A percentile compares a stretch with the other conserved stretches of the same genome.
Conservation (phyloP, 2,113 vertebrate species). For the Rhinogobius similis region DNA sequence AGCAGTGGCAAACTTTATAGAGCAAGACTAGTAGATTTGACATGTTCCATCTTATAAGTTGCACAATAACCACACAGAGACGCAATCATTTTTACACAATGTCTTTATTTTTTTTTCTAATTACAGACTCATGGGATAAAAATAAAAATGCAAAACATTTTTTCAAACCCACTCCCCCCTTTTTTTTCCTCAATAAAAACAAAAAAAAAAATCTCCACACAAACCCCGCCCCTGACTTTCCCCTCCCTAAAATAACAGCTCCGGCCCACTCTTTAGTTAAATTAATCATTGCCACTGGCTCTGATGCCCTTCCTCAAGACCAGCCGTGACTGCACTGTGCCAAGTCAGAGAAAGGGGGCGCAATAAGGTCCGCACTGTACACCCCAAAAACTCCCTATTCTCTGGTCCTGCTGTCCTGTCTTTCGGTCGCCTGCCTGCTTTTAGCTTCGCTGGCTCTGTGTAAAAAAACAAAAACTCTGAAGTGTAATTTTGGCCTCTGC, state of each 20-base stretch:
- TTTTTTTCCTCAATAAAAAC: slow-evolving; percentile 46
- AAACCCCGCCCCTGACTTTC: slow-evolving; percentile 53
- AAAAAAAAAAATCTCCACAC: slow-evolving; percentile 58
- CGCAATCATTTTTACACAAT: slow-evolving; percentile 79
- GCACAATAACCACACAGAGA: neutral
- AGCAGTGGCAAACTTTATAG: neutral
- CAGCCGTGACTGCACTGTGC: slow-evolving; percentile 72
- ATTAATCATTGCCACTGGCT: slow-evolving; percentile 62
- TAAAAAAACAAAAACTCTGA: slow-evolving; percentile 57
- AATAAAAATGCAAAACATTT: slow-evolving; percentile 78
- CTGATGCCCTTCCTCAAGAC: slow-evolving; percentile 58
- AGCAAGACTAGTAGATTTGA: neutral
- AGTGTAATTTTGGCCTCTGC: slow-evolving; percentile 63
- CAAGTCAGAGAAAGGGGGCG: slow-evolving; percentile 62
- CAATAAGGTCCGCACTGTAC: slow-evolving; percentile 44
- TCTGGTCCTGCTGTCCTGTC: slow-evolving; percentile 70
- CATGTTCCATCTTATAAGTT: neutral
- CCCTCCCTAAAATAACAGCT: slow-evolving; percentile 67
- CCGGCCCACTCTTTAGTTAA: slow-evolving; percentile 60
- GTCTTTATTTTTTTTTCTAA: slow-evolving; percentile 81
- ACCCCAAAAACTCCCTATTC: slow-evolving; percentile 56
- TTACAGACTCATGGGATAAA: slow-evolving; percentile 85
- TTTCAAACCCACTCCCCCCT: slow-evolving; percentile 64
- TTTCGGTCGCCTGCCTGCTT: slow-evolving; percentile 58
- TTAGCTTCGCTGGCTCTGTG: slow-evolving; percentile 59